Evolutionary conservation across 1,140 invertebrate species (phyloP).

Genomic region (Ceratoteleas bidentatus): DNA sequence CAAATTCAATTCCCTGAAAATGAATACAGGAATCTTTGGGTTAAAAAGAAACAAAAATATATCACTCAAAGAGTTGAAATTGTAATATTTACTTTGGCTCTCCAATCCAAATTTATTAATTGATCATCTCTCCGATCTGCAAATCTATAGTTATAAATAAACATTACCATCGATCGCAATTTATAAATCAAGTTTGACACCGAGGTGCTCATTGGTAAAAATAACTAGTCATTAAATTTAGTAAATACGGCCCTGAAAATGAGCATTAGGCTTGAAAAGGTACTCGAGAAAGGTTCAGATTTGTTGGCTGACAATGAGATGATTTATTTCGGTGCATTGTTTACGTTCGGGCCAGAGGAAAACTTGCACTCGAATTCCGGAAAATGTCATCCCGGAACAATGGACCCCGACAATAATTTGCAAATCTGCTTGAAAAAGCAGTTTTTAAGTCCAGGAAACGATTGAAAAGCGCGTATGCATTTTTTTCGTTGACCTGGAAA

Average conservation of each 20-base stretch:
- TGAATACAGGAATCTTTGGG: too few relatives aligned
- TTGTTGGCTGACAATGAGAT: not conserved
- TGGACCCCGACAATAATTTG: too few relatives aligned
- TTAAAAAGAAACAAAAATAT: too few relatives aligned
- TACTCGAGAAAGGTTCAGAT: constrained; percentile 7
- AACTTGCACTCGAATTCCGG: not conserved
- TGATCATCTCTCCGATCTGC: too few relatives aligned
- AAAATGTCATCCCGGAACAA: not conserved
- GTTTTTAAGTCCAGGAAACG: too few relatives aligned
- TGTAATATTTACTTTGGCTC: not conserved
- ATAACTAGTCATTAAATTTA: constrained; percentile 13
- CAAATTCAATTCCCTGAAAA: too few relatives aligned
- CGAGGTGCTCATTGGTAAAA: not conserved
- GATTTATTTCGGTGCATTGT: constrained; percentile 2
- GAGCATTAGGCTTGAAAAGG: constrained; percentile 7
- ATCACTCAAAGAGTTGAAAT: not conserved
- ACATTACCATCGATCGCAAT: too few relatives aligned
- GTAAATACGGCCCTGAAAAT: constrained; percentile 23
- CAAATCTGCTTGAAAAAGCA: too few relatives aligned
- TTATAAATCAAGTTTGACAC: not conserved
- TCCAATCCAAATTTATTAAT: too few relatives aligned
- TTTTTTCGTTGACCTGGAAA: too few relatives aligned
- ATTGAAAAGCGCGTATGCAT: too few relatives aligned
- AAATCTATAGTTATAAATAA: constrained; percentile 9
- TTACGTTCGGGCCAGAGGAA: not conserved